Conservation (phyloP, 2,888 invertebrate genomes). For the Xestia c-nigrum region DNA sequence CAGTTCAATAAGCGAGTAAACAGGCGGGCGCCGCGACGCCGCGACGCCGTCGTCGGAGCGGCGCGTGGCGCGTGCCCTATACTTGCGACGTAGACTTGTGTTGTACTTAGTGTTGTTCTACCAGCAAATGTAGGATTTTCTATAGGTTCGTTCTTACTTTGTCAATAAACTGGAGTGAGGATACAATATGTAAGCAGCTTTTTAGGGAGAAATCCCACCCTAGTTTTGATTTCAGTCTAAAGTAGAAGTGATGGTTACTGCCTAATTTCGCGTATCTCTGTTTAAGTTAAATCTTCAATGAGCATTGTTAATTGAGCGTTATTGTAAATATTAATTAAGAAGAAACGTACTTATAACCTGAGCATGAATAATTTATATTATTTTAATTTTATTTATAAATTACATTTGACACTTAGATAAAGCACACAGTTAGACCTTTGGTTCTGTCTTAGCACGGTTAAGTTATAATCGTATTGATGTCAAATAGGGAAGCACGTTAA, state of each 20-base stretch:
- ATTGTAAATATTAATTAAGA: not conserved
- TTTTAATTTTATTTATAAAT: too few relatives aligned
- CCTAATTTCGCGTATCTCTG: not conserved
- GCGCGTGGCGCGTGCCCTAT: not conserved
- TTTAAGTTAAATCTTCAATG: not conserved
- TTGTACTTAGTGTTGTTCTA: not conserved
- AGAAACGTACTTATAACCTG: not conserved
- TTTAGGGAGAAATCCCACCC: not conserved
- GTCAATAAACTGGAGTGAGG: not conserved
- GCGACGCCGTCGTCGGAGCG: constrained; percentile 39
- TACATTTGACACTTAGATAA: too few relatives aligned
- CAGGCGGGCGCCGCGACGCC: constrained; percentile 54
- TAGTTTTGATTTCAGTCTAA: not conserved
- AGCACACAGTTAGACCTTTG: too few relatives aligned
- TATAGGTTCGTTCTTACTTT: not conserved
- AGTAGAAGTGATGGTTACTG: not conserved
- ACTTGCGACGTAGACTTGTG: constrained; percentile 1
- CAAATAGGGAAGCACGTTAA: too few relatives aligned
- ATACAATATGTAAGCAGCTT: not conserved
- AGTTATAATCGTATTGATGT: too few relatives aligned
- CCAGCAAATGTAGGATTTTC: not conserved
- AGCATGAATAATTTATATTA: too few relatives aligned
- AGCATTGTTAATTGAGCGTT: not conserved
- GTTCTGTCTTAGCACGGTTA: too few relatives aligned
- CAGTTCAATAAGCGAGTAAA: constrained; percentile 52